Percentiles rank a stretch among this genome's conserved stretches.
phyloP scores from a whole-genome alignment of 2,888 invertebrate genomes.

The Lycophotia porphyrea region DNA sequence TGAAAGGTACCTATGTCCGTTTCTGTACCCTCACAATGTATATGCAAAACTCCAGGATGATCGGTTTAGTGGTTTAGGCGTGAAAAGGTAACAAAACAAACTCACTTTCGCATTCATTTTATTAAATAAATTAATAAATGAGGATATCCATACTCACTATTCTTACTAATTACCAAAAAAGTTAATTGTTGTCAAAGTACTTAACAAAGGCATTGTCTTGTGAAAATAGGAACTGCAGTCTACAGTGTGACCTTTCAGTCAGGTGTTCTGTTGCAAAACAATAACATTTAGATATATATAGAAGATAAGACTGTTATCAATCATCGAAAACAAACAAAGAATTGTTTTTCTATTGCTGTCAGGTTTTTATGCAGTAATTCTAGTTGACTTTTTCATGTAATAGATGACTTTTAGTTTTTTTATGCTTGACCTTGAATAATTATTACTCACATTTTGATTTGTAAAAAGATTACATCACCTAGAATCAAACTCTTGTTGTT shows the following conservation, averaged over 20 bases:
- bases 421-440: constrained; percentile 6
- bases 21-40: too few relatives aligned
- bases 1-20: too few relatives aligned
- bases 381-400: constrained; percentile 2
- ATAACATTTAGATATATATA: constrained; percentile 53
- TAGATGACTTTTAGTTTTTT: constrained; percentile 18
- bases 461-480: not conserved
- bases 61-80: too few relatives aligned
- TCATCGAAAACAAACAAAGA: constrained; percentile 63
- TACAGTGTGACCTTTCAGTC: constrained; percentile 43
- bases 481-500: not conserved
- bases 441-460: not conserved
- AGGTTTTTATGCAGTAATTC: constrained; percentile 11
- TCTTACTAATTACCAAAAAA: constrained; percentile 7
- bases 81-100: too few relatives aligned
- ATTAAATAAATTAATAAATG: too few relatives aligned
- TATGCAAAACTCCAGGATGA: too few relatives aligned
- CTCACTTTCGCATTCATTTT: too few relatives aligned
- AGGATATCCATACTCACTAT: too few relatives aligned
- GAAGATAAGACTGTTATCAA: constrained; percentile 59
- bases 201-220: constrained; percentile 40
- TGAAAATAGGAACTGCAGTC: constrained; percentile 27
- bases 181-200: not conserved
- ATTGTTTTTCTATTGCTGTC: constrained; percentile 32
- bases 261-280: constrained; percentile 45